A percentile compares a stretch with the other conserved stretches of the same genome.
Conservation (phyloP, 2,797 vertebrate genomes). For the Acropternis orthonyx region DNA sequence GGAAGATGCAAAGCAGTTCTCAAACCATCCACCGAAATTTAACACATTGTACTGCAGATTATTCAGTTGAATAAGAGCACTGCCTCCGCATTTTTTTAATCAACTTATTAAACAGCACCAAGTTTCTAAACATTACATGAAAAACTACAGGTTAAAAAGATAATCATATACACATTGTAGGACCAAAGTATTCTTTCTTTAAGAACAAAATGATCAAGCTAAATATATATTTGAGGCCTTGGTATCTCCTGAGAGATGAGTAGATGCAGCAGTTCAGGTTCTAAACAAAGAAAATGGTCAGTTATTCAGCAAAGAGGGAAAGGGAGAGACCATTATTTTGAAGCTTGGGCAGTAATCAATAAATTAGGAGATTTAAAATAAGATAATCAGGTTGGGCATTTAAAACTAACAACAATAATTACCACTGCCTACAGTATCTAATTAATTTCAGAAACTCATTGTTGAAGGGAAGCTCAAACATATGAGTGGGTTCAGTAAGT, state of each 20-base stretch:
- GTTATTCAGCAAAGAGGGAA: not conserved
- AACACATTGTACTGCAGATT: slow-evolving; percentile 1
- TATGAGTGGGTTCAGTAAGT: slow-evolving; percentile 6
- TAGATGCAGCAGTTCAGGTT: not conserved
- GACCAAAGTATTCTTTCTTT: not conserved
- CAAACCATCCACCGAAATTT: slow-evolving; percentile 20
- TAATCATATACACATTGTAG: not conserved
- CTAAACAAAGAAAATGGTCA: not conserved
- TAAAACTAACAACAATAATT: slow-evolving; percentile 51
- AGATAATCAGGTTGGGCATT: slow-evolving; percentile 10
- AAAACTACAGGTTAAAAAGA: not conserved
- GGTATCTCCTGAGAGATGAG: not conserved
- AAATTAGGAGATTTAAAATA: slow-evolving; percentile 7
- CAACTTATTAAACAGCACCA: not conserved
- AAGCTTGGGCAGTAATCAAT: slow-evolving; percentile 15
- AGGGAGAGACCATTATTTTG: not conserved
- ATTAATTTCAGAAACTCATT: slow-evolving; percentile 41
- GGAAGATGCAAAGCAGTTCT: slow-evolving; percentile 19
- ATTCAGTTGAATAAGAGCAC: not conserved
- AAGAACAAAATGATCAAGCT: not conserved
- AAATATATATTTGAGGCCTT: not conserved
- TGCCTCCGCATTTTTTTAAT: not conserved
- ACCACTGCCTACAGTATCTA: slow-evolving; percentile 1
- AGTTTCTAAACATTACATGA: not conserved
- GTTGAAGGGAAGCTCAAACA: not conserved